These are phyloP conservation scores for Takifugu rubripes DNA, from an alignment of 2,797 vertebrate species.

Conservation along the genomic window DNA sequence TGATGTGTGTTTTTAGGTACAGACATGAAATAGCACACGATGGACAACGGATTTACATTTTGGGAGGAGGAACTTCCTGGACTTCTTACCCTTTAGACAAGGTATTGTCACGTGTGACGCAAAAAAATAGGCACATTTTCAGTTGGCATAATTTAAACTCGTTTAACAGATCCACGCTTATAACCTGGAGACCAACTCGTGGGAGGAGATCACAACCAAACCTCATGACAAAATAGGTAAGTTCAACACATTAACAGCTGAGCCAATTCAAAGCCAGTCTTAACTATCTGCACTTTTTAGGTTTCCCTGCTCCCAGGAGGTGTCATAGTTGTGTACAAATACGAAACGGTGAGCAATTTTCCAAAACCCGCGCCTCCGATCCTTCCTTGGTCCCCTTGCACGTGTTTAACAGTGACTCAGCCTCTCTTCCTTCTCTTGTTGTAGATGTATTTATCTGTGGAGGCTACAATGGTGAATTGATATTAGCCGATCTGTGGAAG, in stretches of 20 bases:
- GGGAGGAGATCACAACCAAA: conserved; percentile 95
- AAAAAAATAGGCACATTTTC: neutral
- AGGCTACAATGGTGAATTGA: conserved; percentile 94
- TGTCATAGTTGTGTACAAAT: conserved; percentile 99
- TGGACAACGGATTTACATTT: conserved; percentile 92
- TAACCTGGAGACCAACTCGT: conserved; percentile 97
- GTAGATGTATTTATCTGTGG: conserved; percentile 97
- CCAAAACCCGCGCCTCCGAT: too few relatives aligned
- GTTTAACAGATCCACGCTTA: conserved; percentile 89
- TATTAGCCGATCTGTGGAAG: conserved; percentile 94
- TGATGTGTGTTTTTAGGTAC: conserved; percentile 76
- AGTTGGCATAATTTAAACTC: too few relatives aligned
- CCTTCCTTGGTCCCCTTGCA: neutral
- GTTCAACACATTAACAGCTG: conserved; percentile 16
- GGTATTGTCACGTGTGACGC: conserved; percentile 65
- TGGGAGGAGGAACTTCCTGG: conserved; percentile 98
- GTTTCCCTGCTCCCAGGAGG: conserved; percentile 93
- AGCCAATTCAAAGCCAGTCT: neutral
- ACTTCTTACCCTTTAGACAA: conserved; percentile 96
- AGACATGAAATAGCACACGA: conserved; percentile 98
- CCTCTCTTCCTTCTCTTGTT: neutral
- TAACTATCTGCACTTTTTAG: conserved; percentile 60
- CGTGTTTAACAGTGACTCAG: neutral
- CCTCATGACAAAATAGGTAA: conserved; percentile 95
- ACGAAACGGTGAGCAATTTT: conserved; percentile 81